Evolutionary conservation across 1,140 invertebrate species (phyloP), one percentile per base, ranked within the genome.

Genomic region (Idris sp.): DNA sequence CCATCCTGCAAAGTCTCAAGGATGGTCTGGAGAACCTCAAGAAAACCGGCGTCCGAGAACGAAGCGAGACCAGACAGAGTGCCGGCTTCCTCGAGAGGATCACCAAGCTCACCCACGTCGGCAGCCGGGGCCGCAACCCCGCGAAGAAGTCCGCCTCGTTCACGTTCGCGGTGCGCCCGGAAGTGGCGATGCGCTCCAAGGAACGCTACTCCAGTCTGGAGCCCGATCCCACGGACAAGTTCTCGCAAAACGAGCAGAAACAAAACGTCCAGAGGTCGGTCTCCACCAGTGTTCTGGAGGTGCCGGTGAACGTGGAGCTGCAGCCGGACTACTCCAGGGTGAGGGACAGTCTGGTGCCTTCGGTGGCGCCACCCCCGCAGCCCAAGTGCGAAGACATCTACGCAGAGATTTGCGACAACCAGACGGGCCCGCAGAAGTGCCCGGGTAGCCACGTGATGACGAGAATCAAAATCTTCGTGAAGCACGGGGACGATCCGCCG

Each of bases 91-190:
- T 87, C 0, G 85, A 87, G 8, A 67, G 81, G 38, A 86, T 87
- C 38, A 80, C 82, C 6, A 87, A 86, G 54, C 54, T 87, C 0
- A 81, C 85, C 0, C 82, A 86, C 3, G n/a, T n/a, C n/a, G 81
- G 80, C 4, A 76, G 73, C 18, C 78, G 83, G 2, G 79, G 77
- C 26, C 76, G 86, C 5, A 87, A 87, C 40, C 85, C 85, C 0
- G 85, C 86, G 0, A 87, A 87, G 31, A 86, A 87, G 35, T 86
- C 86, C 1, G 86, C 86, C 0, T 86, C 86, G 1, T 86, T 87
- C 43, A 87, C 86, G 1, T 86, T 86, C 19, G 85, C 84, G 0
- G 73, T 84, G 1, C 79, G 85, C 28, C 85, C 86, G 7, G 84
- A 87, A 62, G 61, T 86, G 8, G 80, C 84, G 4, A 84, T 86